These are phyloP conservation scores for Chironomus riparius DNA, from an alignment of 2,888 invertebrate genomes.

Conservation along the genomic window DNA sequence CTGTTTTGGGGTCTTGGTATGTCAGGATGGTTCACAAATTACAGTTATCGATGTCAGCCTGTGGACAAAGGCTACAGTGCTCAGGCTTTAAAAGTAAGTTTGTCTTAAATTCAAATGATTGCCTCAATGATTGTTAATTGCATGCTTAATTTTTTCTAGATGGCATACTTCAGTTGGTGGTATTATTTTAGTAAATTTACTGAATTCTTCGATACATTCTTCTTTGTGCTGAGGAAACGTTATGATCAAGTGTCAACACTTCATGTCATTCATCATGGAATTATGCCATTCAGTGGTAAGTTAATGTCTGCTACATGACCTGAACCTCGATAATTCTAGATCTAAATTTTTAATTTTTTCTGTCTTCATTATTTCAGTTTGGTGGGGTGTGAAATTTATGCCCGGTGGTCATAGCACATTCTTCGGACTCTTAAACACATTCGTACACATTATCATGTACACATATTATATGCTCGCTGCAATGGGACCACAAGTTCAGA, in stretches of 20 bases:
- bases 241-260: constrained; percentile 82
- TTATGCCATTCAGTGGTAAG: constrained; percentile 73
- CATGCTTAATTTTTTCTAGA: constrained; percentile 45
- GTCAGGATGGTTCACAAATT: constrained; percentile 62
- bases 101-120: constrained; percentile 18
- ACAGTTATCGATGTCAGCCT: constrained; percentile 68
- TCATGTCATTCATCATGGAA: constrained; percentile 90
- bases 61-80: constrained; percentile 66
- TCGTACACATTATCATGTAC: constrained; percentile 95
- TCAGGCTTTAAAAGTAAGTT: constrained; percentile 57
- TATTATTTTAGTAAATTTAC: constrained; percentile 91
- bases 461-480: constrained; percentile 86
- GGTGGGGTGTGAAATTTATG: constrained; percentile 95
- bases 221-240: constrained; percentile 91
- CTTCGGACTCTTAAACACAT: constrained; percentile 89
- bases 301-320: too few relatives aligned
- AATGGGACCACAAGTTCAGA: constrained; percentile 75
- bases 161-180: constrained; percentile 83
- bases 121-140: background rate
- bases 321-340: too few relatives aligned
- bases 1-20: constrained; percentile 46
- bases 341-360: background rate
- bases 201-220: constrained; percentile 88
- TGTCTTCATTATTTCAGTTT: constrained; percentile 43
- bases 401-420: constrained; percentile 95